Conservation (phyloP, 2,888 invertebrate genomes). For the Scaptomyza parva region DNA sequence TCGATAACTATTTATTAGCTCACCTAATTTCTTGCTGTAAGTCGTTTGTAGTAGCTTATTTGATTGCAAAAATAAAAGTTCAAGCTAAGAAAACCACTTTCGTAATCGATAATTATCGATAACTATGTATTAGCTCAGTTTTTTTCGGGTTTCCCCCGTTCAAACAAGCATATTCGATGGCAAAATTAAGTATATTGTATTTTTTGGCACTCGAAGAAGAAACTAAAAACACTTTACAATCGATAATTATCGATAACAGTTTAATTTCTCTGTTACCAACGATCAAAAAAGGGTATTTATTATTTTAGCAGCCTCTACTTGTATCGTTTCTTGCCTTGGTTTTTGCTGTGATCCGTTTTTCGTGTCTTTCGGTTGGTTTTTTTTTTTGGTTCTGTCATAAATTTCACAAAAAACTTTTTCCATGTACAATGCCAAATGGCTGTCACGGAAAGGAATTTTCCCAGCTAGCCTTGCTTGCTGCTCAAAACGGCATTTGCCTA, state of each 20-base stretch:
- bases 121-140: not conserved
- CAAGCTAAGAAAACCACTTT: not conserved
- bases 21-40: no score
- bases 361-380: conserved; percentile 18
- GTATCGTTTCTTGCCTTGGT: not conserved
- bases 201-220: not conserved
- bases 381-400: conserved; percentile 39
- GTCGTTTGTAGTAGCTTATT: no score
- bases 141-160: not conserved
- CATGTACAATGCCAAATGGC: conserved; percentile 8
- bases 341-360: conserved; percentile 7
- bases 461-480: not conserved
- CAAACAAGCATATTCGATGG: no score
- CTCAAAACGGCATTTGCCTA: conserved; percentile 35
- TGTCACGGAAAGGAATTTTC: conserved; percentile 25
- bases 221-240: not conserved
- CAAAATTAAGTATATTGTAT: no score
- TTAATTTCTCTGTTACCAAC: not conserved
- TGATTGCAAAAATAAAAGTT: no score
- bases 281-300: not conserved
- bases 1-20: not conserved
- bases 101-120: not conserved
- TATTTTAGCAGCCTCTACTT: not conserved
- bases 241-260: not conserved
- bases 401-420: conserved; percentile 30